Base-by-base conservation (phyloP, 2,113 vertebrate species). In the Scortum barcoo region DNA sequence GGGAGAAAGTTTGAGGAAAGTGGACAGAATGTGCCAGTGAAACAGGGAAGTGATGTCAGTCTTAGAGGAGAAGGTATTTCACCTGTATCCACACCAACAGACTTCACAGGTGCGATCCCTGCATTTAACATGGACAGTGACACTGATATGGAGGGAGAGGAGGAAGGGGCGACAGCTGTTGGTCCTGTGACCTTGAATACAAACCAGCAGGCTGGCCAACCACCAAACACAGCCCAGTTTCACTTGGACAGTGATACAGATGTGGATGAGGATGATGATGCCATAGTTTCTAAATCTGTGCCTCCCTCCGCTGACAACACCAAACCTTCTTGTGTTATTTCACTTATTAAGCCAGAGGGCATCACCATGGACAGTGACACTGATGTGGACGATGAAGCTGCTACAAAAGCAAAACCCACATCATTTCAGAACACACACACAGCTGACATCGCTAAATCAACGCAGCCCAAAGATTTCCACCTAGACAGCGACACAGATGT, bases 211-310 rank as follows among this genome's bases (percentile, higher is more conserved):
- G 40, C 53, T 33, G 69, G 51, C 63, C 81, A 67, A 16, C 65
- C 65, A 54, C 67, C 75, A 50, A 56, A 86, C 40, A 80, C 62
- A 50, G 70, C 17, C 20, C 78, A 83, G 22, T 76, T 93, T 82
- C 71, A 90, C 51, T 88, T 93, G 87, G 92, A 95, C 76, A 95
- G 92, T 69, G 94, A 95, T 58, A 95, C 94, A 44, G 93, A 94
- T 80, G 74, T 86, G 0, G 92, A 93, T 17, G 90, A 91, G 12
- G 83, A 86, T 38, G 71, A 80, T 9, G 73, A 79, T 7, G 42
- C 53, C 50, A 42, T 68, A 46, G 67, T 56, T 58, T 10, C 57
- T 30, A 76, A 77, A 74, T n/a, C 51, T 57, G 28, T 42, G 7
- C 22, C 63, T 65, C 38, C 56, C 2, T 70, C 69, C 67, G 30